Base-by-base conservation (phyloP, 1,140 invertebrate genomes). In the Apis laboriosa region DNA sequence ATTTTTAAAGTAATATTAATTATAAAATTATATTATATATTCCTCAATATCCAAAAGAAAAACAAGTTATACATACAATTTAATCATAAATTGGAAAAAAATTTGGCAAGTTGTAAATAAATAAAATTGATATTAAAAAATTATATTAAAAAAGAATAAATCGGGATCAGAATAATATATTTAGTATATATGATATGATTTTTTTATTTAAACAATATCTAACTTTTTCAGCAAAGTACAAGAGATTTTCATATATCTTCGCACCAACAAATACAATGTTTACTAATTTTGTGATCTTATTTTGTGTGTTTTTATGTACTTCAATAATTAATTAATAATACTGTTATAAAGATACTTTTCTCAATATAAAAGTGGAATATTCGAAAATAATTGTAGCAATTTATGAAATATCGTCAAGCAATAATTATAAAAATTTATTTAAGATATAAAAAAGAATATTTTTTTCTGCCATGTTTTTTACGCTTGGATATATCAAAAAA, bases 141-240 rank as follows among this genome's bases (percentile, higher is more conserved):
- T 34, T 34, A 34, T 34, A 34, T 34, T 34, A 21, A 43, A 19
- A 21, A 21, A 43, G 9, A 43, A 21, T 21, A 8, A 60, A 34
- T n/a, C 21, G n/a, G 34, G 28, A 43, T 60, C 11, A 15, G 15
- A 67, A 73, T 61, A 63, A 68, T 74, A 12, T 49, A 43, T 9
- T 21, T 34, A 21, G 43, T 53, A 51, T 5, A 49, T 78, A 80
- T 84, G 84, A 89, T 90, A 90, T 90, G 77, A 88, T 85, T 86
- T 64, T 87, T 90, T 91, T 91, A 91, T 91, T 91, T 85, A 90
- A 91, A 91, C 89, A 91, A 90, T 90, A 66, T 89, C 73, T 90
- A 89, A 84, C 75, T 89, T 84, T 82, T 67, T 87, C 84, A 82
- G 83, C 77, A 88, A 90, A 90, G 86, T 91, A 91, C 90, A 91